Base-by-base conservation (phyloP, 2,888 invertebrate species). In the Andrena camellia region DNA sequence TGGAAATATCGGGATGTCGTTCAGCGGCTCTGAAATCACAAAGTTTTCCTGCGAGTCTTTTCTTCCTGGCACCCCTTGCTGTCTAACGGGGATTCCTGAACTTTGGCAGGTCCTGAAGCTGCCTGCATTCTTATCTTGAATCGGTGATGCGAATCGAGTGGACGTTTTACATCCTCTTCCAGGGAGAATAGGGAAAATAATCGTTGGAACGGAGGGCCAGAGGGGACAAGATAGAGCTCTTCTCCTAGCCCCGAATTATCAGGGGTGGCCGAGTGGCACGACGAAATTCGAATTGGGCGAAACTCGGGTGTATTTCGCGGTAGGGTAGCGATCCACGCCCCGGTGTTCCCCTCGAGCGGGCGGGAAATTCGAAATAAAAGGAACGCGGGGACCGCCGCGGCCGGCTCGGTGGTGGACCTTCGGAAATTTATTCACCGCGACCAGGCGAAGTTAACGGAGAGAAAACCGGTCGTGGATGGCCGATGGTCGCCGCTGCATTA, bases 361-460 rank as follows among this genome's bases (percentile, higher is more conserved):
- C 83, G 87, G 86, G 82, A 89, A 90, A 89, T 88, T 85, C 76
- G 87, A 89, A 88, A 88, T 88, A 90, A 90, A 89, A 87, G 84
- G 70, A 84, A 23, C 33, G 7, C 35, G 13, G 23, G 42, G 42
- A 71, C 23, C 20, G 20, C 66, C 63, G 33, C 63, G 54, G 17
- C n/a, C 35, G 10, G 42, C 17, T 63, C 50, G 77, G 26, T 20
- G 83, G 54, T 31, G 85, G 83, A 80, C 84, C 88, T 83, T 79
- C 33, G 86, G 71, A 89, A 89, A 89, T 89, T 89, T 89, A 89
- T 89, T 89, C 89, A 89, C 89, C 88, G 78, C 87, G 78, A 67
- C 63, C 80, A 35, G 70, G 63, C 78, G 74, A 84, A 88, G 81
- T 87, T 88, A 81, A 72, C 62, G 68, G 85, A 50, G 57, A 60